Evolutionary conservation across 2,113 vertebrate species (phyloP), one percentile per base, ranked within the genome.

Genomic region (Ochotona curzoniae): DNA sequence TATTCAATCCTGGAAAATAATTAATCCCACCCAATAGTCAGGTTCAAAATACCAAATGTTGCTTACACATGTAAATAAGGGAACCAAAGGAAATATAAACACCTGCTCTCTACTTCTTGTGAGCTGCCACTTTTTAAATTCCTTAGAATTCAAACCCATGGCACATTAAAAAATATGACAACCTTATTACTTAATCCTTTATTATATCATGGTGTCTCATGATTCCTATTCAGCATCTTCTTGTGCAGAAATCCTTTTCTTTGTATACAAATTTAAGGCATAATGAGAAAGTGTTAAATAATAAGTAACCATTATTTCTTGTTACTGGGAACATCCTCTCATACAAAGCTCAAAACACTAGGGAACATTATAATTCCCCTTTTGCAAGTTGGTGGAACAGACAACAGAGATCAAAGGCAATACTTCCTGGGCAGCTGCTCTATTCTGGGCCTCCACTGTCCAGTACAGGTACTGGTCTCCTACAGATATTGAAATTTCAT

Each of bases 191-290:
- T 87, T 75, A 35, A 7, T 49, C 79, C 71, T 92, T 83, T 83
- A 73, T 60, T 70, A 78, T 81, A 73, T 84, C 17, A 49, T 18
- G 47, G 91, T 30, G 20, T 60, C 81, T 74, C 79, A 8, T 85
- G 38, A 93, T 73, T 91, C 81, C 78, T 87, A 67, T 44, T 84
- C 18, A 51, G 86, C 75, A 88, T 76, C 91, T 75, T 83, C 64
- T 60, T 93, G 54, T 75, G 66, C 49, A 35, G 67, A 61, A 87
- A 74, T 51, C 15, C 54, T 94, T 76, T 15, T 64, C 64, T 79
- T 82, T 85, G 35, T 87, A 83, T 87, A 73, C 69, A 90, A 94
- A 54, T 78, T 87, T 82, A 90, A 66, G 64, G 10, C 26, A 57
- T 5, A 10, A 47, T 81, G 17, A 89, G 64, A 78, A 89, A 87